Conservation (phyloP, 2,113 vertebrate species). For the Corydoras maculifer region DNA sequence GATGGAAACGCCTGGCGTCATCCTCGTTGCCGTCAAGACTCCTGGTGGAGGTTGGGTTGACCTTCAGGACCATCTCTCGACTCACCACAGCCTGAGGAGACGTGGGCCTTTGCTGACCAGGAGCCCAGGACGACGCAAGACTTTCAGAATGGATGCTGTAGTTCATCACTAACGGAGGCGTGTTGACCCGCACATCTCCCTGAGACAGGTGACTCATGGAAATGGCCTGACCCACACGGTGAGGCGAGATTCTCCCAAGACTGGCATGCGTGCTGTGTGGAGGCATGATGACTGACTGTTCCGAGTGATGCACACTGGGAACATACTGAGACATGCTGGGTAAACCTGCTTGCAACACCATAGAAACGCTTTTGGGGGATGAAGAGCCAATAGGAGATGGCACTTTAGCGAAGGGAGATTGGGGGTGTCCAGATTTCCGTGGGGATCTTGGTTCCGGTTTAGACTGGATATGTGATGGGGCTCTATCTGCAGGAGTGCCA, state of each 20-base stretch:
- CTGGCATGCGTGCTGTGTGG: constrained; percentile 74
- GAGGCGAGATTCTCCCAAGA: constrained; percentile 82
- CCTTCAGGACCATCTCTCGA: constrained; percentile 79
- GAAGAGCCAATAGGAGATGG: constrained; percentile 80
- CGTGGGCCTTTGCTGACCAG: constrained; percentile 77
- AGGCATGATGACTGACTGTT: constrained; percentile 81
- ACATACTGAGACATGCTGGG: constrained; percentile 83
- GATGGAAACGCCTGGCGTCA: constrained; percentile 73
- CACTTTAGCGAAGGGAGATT: constrained; percentile 77
- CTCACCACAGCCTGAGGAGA: constrained; percentile 76
- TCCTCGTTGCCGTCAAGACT: constrained; percentile 73
- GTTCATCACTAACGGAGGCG: constrained; percentile 84
- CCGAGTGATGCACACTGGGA: constrained; percentile 49
- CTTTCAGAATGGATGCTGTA: constrained; percentile 82
- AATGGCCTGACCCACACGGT: constrained; percentile 87
- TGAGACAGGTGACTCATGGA: constrained; percentile 87
- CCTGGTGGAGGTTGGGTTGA: constrained; percentile 65
- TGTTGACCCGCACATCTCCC: constrained; percentile 86
- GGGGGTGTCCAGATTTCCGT: constrained; percentile 76
- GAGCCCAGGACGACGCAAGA: constrained; percentile 75
- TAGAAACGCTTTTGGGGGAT: constrained; percentile 74
- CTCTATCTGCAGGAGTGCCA: constrained; percentile 68
- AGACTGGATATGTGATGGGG: constrained; percentile 67
- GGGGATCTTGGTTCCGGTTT: constrained; percentile 88
- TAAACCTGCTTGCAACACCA: constrained; percentile 67